A percentile compares a stretch with the other conserved stretches of the same genome.
These are phyloP conservation scores for Craterocephalus amniculus DNA, from an alignment of 2,797 vertebrate species.

Conservation along the genomic window DNA sequence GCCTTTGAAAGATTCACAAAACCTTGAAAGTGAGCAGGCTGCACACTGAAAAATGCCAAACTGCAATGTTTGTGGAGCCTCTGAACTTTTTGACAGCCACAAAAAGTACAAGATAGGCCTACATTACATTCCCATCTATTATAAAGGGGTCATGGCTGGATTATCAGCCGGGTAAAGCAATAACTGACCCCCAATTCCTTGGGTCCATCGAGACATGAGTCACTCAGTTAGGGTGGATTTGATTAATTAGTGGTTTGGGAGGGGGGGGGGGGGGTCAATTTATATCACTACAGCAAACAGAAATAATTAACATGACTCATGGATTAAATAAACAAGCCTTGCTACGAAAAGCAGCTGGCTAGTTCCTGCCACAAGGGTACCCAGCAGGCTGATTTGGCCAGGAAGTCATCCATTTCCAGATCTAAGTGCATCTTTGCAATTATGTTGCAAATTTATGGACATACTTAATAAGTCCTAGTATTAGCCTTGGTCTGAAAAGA, in stretches of 20 bases:
- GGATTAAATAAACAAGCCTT: neutral
- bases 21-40: neutral
- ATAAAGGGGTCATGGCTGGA: neutral
- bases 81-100: neutral
- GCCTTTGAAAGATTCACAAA: neutral
- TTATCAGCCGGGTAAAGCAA: neutral
- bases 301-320: neutral
- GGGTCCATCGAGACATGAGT: slow-evolving; percentile 1
- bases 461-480: neutral
- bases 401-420: neutral
- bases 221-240: slow-evolving; percentile 1
- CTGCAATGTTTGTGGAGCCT: neutral
- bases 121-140: neutral
- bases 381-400: neutral
- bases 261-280: neutral
- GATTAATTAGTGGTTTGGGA: slow-evolving; percentile 4
- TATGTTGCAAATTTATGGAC: neutral
- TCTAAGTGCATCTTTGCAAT: neutral
- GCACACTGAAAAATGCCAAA: neutral
- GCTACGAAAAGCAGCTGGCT: neutral
- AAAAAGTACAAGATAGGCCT: neutral
- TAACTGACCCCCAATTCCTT: neutral
- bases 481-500: neutral
- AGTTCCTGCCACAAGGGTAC: neutral
- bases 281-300: slow-evolving; percentile 1